Evolutionary conservation across 1,140 invertebrate genomes (phyloP), one percentile per base, ranked within the genome.

Genomic region (Procambarus clarkii): DNA sequence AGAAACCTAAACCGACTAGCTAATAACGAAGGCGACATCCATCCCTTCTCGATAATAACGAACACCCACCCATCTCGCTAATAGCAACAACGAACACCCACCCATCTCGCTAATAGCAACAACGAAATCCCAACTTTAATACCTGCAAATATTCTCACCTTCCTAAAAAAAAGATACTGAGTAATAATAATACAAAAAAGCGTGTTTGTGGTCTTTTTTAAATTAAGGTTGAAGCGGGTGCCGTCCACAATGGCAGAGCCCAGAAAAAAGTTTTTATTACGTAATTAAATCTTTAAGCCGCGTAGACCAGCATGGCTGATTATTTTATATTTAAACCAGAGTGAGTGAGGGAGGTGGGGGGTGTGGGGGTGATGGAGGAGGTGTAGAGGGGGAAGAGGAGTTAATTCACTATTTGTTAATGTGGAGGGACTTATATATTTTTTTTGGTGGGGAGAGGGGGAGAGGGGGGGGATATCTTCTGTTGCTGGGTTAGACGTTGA

Each of bases 261-360:
- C 18, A 24, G n/a, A 21, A 21, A 74, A 74, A 74, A 74, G 69
- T 74, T 74, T 74, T 8, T 74, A 74, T 74, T 74, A 21, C 5
- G n/a, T n/a, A 74, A 74, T 74, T 74, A 74, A 74, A 74, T 74
- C 69, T 74, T 34, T 21, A 11, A 64, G 60, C 69, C 69, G 34
- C 7, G n/a, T 8, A 7, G 11, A 21, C 4, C 69, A 24, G n/a
- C n/a, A 74, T 7, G 69, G n/a, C n/a, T 34, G 69, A 74, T 44
- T 45, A 18, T 78, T 45, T 46, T 45, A 45, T 45, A 45, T 18
- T 18, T 48, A 13, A 24, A 48, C 45, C n/a, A 50, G 13, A 7
- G 78, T n/a, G 78, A 48, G 78, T 15, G 78, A 15, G 78, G 50
- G 76, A 24, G 76, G 46, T 21, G 50, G 45, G 45, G 76, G 13